Conservation (phyloP, 2,888 invertebrate species). For the Lamellibrachia satsuma region DNA sequence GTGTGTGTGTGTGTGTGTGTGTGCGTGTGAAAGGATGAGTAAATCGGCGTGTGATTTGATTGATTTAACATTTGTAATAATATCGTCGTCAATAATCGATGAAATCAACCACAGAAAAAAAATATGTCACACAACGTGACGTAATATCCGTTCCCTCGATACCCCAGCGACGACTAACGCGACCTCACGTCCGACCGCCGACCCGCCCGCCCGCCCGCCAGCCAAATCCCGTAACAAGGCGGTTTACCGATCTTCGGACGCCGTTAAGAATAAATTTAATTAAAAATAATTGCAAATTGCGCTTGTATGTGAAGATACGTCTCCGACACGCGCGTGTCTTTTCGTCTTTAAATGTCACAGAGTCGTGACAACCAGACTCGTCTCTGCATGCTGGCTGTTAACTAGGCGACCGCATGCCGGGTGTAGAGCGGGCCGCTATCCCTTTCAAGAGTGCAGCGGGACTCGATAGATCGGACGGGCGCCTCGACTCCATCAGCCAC, state of each 20-base stretch:
- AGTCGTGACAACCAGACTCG: background rate
- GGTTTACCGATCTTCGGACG: background rate
- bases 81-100: background rate
- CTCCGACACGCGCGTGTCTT: slow-evolving; percentile 1
- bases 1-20: background rate
- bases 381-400: background rate
- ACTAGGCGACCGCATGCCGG: background rate
- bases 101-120: background rate
- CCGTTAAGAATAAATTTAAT: slow-evolving; percentile 6
- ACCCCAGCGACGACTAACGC: background rate
- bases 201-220: background rate
- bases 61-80: background rate
- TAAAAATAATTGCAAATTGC: slow-evolving; percentile 17
- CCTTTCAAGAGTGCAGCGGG: background rate
- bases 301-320: background rate
- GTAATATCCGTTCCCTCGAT: background rate
- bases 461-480: background rate
- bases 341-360: background rate
- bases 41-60: background rate
- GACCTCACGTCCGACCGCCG: background rate
- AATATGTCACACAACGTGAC: background rate
- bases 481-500: too few species aligned
- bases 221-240: background rate
- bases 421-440: background rate
- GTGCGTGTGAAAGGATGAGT: background rate